Base-by-base conservation (phyloP, 2,888 invertebrate species). In the Andrena chrysosceles region DNA sequence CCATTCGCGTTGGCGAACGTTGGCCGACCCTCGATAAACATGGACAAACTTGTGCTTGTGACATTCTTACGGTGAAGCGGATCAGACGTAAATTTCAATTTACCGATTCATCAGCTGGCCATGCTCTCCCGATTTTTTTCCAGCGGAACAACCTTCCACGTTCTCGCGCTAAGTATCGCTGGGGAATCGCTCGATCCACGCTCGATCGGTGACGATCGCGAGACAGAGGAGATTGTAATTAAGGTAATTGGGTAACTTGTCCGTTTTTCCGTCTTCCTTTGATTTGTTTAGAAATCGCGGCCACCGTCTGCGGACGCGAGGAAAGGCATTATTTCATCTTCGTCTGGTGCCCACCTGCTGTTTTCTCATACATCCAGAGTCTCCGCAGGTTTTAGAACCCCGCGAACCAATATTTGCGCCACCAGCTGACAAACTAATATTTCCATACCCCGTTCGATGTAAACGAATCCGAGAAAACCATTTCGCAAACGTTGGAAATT, bases 261-360 rank as follows among this genome's bases (percentile, higher is more conserved):
- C 54, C 23, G 1, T 16, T 5, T 13, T 1, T 10, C 20, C 42
- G 42, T 63, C 42, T 5, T 16, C 42, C 26, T 26, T 64, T 26
- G 64, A 64, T 48, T 8, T 26, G 16, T 64, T 64, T 10, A 16
- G 26, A 42, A 13, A 29, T n/a, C 20, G 31, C 42, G 26, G 16
- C 42, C 59, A 23, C 33, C 31, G 26, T 8, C 54, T 4, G 20
- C 10, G 23, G 23, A 56, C 52, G 16, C 54, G 26, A 35, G 31
- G 20, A 33, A 52, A 54, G 52, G 35, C 64, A 54, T 70, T 77
- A 64, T 59, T 76, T 68, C 68, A 62, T 68, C 75, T 66, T 5
- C 49, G 60, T 10, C 60, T 62, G 68, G 33, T 62, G n/a, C n/a
- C 76, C 63, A 77, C 70, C 70, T 77, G 76, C 76, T 63, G 63